Conservation (phyloP, 2,888 invertebrate species). For the Selenia dentaria region DNA sequence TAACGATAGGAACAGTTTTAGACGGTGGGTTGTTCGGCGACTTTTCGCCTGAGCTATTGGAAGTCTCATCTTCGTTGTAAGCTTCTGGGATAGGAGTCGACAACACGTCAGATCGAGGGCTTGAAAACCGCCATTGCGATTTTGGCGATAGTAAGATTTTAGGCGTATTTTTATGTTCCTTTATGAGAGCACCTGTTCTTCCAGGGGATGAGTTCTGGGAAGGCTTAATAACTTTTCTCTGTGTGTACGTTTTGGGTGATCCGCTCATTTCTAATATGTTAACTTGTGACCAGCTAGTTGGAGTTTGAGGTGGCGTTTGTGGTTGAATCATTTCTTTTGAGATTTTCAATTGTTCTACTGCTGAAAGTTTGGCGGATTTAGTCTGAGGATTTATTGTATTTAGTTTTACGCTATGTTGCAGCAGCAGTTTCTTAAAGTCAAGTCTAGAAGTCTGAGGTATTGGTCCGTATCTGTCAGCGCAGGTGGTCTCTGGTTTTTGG, state of each 20-base stretch:
- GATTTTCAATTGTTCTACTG: conserved; percentile 91
- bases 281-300: conserved; percentile 74
- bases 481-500: conserved; percentile 73
- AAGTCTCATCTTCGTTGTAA: conserved; percentile 90
- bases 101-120: conserved; percentile 92
- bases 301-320: conserved; percentile 49
- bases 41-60: conserved; percentile 85
- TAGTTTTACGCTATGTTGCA: conserved; percentile 90
- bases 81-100: conserved; percentile 95
- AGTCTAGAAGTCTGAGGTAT: conserved; percentile 90
- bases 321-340: conserved; percentile 82
- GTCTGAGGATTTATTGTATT: conserved; percentile 80
- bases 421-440: conserved; percentile 92
- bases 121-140: conserved; percentile 89
- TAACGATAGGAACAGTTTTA: conserved; percentile 76
- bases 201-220: conserved; percentile 81
- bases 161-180: conserved; percentile 82
- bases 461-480: conserved; percentile 87
- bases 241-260: conserved; percentile 88
- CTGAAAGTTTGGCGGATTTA: conserved; percentile 87
- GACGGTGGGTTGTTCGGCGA: conserved; percentile 60
- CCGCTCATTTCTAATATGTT: conserved; percentile 89
- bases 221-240: conserved; percentile 84
- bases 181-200: conserved; percentile 76
- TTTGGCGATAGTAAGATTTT: conserved; percentile 88